Evolutionary conservation across 2,113 vertebrate species (phyloP), one percentile per base, ranked within the genome.

Genomic region (Xenopus tropicalis): DNA sequence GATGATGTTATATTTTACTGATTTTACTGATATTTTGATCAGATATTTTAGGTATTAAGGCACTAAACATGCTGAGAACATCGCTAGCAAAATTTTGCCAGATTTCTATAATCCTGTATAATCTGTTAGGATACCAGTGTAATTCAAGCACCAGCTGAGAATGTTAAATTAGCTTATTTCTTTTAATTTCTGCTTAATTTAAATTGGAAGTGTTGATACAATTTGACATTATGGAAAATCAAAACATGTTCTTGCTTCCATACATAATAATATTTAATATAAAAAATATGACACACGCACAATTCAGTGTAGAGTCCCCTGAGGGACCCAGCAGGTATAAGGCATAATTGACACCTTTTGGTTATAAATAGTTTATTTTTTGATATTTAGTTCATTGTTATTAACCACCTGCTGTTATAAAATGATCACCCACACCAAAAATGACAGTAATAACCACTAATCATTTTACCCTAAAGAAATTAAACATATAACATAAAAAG

Each of bases 391-490:
- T 69, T 69, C 66, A 69, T 76, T 76, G 73, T 69, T 66, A 76
- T 76, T 76, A 69, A 76, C 73, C 73, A 43, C 73, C 73, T 69
- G 69, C 73, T 76, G 73, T 56, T 76, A 56, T 46, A 63, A 69
- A 69, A 66, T 76, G 59, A 44, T 76, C 58, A 62, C 66, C 66
- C 57, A 63, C 48, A 56, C 66, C 73, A 46, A 57, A 76, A 69
- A 63, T 76, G 59, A 54, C 69, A 76, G 69, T 76, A 76, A 76
- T 76, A 76, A 58, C 66, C 58, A 76, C 58, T 76, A 69, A 76
- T 69, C 66, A 63, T 76, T 63, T 69, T 63, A 76, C 73, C 73
- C 72, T 67, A 74, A 74, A 74, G 65, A 74, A 68, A 74, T 74
- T 66, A 74, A 74, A 74, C 44, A 61, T 68, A 48, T 56, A 37